Evolutionary conservation across 2,888 invertebrate species (phyloP), one percentile per base, ranked within the genome.

Genomic region (Ommatoiulus sabulosus): DNA sequence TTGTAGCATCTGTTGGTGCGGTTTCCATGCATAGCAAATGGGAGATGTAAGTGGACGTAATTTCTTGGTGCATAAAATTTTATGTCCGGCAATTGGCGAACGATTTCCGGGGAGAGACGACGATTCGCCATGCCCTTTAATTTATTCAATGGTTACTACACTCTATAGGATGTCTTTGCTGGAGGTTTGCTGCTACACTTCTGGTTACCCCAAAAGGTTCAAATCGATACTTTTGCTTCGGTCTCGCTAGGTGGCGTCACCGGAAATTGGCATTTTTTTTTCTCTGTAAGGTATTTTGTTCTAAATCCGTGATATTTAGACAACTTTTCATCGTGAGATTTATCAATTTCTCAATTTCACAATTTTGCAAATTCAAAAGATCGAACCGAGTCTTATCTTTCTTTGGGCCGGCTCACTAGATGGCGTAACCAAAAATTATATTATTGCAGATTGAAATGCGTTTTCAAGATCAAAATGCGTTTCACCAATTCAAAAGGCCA

Each of bases 11-110:
- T 72, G 72, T 72, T 72, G 72, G 72, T 72, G 72, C 24, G 72
- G 72, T 72, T 72, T 72, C 24, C 72, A 72, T 72, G 72, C 72
- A 72, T 72, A 72, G 72, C 72, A 24, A 72, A 72, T 72, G 72
- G 72, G 72, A 72, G 72, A 72, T 72, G 72, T 72, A 72, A 72
- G 72, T 72, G 72, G 72, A 72, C 72, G 72, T 72, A 72, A 72
- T 72, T 72, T 72, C 72, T 72, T 72, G 72, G 72, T 63, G 63
- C 63, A 63, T 63, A 63, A 63, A 63, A 63, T 63, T 63, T 63
- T 63, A 63, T 63, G 63, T 63, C 63, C 63, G n/a, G 63, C 63
- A 63, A 63, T 63, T 63, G 63, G 63, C 72, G 72, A 72, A 72
- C 72, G 72, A 72, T 72, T 72, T 72, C 72, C 72, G 72, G 72